Evolutionary conservation across 2,888 invertebrate species (phyloP).

Genomic region (Ellobium chinense): DNA sequence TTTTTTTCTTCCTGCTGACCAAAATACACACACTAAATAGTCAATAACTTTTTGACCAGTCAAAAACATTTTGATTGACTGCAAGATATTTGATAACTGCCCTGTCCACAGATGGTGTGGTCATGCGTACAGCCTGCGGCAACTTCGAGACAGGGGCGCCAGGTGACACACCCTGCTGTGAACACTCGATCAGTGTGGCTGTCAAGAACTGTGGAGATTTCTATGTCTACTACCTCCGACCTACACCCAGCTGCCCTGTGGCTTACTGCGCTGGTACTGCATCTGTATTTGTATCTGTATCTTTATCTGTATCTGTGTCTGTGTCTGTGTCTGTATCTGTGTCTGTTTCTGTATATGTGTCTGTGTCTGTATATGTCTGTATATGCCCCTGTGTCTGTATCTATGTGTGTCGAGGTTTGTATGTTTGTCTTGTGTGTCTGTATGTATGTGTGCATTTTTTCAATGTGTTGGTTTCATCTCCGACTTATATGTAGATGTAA

Average conservation of each 20-base stretch:
- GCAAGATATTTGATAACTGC: no score
- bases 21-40: no score
- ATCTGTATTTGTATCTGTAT: neutral
- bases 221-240: conserved; percentile 37
- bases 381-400: neutral
- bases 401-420: neutral
- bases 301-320: neutral
- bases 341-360: neutral
- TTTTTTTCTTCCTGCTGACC: no score
- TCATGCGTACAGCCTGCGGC: conserved; percentile 11
- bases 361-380: neutral
- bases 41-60: no score
- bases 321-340: neutral
- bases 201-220: conserved; percentile 29
- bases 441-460: no score
- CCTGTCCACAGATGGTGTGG: neutral
- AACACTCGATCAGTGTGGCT: conserved; percentile 12
- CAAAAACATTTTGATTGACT: no score
- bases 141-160: conserved; percentile 12
- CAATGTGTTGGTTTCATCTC: no score
- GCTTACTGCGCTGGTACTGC: conserved; percentile 27
- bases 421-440: no score
- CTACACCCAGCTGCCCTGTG: conserved; percentile 26
- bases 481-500: no score
- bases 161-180: conserved; percentile 20